These are phyloP conservation scores for Lottia scabra DNA, from an alignment of 2,888 invertebrate species.

Conservation along the genomic window DNA sequence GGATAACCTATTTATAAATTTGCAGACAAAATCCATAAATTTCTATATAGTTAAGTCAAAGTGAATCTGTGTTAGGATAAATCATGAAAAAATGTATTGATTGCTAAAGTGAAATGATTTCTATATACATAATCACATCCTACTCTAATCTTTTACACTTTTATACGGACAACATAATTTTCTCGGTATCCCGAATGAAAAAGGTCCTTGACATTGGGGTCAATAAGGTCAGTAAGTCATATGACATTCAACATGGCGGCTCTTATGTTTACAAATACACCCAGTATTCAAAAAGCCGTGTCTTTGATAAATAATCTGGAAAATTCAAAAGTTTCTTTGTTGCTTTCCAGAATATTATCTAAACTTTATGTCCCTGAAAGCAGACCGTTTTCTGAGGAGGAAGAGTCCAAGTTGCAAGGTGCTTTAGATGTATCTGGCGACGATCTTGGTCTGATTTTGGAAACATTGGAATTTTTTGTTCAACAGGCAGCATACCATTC, in stretches of 20 bases:
- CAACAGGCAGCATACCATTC: constrained; percentile 68
- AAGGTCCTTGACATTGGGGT: no score
- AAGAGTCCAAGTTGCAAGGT: constrained; percentile 64
- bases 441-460: constrained; percentile 64
- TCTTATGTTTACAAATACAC: not conserved
- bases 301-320: constrained; percentile 65
- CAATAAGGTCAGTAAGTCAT: no score
- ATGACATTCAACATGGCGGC: not conserved
- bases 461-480: constrained; percentile 66
- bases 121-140: no score
- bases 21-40: no score
- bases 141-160: no score
- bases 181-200: no score
- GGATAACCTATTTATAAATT: no score
- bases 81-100: no score
- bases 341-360: constrained; percentile 67
- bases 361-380: constrained; percentile 67
- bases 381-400: constrained; percentile 64
- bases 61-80: no score
- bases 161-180: no score
- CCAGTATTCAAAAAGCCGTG: constrained; percentile 67
- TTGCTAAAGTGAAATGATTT: no score
- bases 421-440: constrained; percentile 56
- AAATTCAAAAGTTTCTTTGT: constrained; percentile 62
- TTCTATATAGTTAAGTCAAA: no score